Percentiles rank a stretch among this genome's conserved stretches.
Evolutionary conservation across 2,797 vertebrate species (phyloP).

Genomic region (Squalus acanthias): DNA sequence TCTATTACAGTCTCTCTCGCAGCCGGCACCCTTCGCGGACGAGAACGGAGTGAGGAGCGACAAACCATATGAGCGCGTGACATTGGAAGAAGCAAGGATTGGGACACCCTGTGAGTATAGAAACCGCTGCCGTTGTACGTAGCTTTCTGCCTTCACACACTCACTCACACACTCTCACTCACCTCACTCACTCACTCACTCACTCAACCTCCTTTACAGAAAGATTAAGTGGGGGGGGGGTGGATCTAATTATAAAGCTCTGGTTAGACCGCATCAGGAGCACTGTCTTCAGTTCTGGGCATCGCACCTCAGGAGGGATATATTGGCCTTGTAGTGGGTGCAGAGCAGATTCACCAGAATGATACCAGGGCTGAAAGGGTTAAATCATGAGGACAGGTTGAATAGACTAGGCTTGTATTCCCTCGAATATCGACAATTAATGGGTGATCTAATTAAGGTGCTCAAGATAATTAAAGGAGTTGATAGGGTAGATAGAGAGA

Average conservation of each 20-base stretch:
- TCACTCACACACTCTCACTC: too few relatives aligned
- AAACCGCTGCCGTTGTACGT: not conserved
- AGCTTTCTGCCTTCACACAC: not conserved
- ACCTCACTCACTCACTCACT: too few relatives aligned
- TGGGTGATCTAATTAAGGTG: not conserved
- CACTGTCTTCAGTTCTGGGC: not conserved
- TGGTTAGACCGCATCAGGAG: not conserved
- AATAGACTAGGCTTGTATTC: not conserved
- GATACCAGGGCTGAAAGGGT: not conserved
- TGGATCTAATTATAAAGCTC: not conserved
- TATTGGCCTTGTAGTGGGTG: not conserved
- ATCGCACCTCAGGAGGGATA: not conserved
- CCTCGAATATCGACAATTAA: not conserved
- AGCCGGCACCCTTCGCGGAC: conserved; percentile 88
- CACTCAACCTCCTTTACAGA: not conserved
- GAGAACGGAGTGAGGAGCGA: conserved; percentile 71
- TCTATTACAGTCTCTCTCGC: conserved; percentile 69
- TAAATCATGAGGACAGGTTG: not conserved
- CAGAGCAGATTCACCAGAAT: not conserved
- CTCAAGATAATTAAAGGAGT: not conserved
- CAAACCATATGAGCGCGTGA: conserved; percentile 80
- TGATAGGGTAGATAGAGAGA: not conserved
- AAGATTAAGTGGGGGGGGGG: not conserved
- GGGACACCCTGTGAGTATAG: conserved; percentile 81
- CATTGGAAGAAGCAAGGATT: conserved; percentile 78